Base-by-base conservation (phyloP, 2,888 invertebrate species). In the Hirtodrosophila trivittata region DNA sequence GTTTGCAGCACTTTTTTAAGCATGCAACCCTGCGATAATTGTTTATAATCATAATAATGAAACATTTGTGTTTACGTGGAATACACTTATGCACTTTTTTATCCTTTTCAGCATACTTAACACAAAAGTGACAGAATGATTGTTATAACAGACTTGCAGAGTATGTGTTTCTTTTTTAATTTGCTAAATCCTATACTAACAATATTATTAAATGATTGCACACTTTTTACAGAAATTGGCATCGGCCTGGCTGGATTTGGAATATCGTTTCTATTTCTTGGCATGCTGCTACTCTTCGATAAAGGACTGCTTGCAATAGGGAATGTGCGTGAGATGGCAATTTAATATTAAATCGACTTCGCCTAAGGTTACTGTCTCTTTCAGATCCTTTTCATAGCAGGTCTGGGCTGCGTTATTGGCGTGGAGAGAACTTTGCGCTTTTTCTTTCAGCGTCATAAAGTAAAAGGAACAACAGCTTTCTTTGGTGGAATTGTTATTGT, bases 221-320 rank as follows among this genome's bases (percentile, higher is more conserved):
- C 30, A 46, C 21, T 32, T 56, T 43, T 64, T 94, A 64, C 92
- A 97, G 97, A 99, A 92, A 99, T 99, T 87, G 99, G 99, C 13
- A 97, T 99, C 33, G 99, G 98, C 12, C 92, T 99, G 46, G 97
- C 98, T 3, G 97, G 97, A 3, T 98, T 99, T 91, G 99, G 99
- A 6, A 94, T 98, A 80, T 94, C 96, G 59, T 99, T 99, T 91
- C 93, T 99, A 5, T 97, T 99, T 86, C 93, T 99, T 5, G 99
- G 99, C 59, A 95, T 98, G 32, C 87, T 99, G 41, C 92, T 99
- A 59, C 92, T 99, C 51, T 98, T 99, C 90, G 99, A 99, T 91
- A 98, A 97, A 91, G 99, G 99, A 49, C 92, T 99, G 56, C 92
- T 99, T 56, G 99, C 99, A n/a, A 97, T 99, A 90, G 99, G 99